Evolutionary conservation across 2,113 vertebrate species (phyloP).

Genomic region (Eudyptes chrysolophus): DNA sequence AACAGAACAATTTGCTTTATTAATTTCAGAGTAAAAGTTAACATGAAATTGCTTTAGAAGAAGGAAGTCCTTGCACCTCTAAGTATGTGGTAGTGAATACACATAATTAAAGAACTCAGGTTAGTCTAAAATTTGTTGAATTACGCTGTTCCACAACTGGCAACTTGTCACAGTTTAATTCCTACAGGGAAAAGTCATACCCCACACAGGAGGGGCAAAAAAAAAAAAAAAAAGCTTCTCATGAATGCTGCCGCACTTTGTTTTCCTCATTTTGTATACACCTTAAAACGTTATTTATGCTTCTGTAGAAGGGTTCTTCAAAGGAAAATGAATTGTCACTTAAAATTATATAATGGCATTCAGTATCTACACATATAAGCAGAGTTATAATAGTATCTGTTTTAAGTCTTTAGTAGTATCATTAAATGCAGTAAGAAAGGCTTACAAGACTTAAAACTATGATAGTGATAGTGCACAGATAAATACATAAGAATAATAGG

Average conservation of each 20-base stretch:
- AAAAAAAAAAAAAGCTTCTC: background rate
- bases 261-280: background rate
- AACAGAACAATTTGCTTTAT: background rate
- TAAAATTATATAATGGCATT: background rate
- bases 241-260: background rate
- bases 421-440: background rate
- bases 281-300: background rate
- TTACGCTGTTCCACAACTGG: background rate
- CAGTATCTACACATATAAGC: background rate
- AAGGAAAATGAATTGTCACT: background rate
- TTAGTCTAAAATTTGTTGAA: background rate
- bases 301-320: background rate
- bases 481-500: background rate
- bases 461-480: background rate
- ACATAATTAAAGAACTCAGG: accelerated
- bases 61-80: background rate
- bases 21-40: background rate
- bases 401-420: background rate
- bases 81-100: background rate
- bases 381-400: background rate
- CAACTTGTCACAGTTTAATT: background rate
- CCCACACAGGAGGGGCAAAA: no score
- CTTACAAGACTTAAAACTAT: background rate
- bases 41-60: background rate
- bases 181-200: background rate